Base-by-base conservation (phyloP, 2,888 invertebrate species). In the Iselma pallidipennis region DNA sequence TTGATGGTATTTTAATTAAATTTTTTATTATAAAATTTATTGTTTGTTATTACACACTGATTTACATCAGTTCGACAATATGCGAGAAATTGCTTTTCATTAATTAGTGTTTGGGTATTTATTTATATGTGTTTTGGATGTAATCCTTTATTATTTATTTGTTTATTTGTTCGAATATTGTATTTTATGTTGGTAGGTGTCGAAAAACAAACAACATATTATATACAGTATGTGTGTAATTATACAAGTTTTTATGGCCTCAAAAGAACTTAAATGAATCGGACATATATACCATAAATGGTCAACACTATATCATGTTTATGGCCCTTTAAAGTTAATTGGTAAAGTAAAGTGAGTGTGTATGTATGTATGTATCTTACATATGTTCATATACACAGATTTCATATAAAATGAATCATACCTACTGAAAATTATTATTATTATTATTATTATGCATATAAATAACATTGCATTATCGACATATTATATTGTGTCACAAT, bases 251-350 rank as follows among this genome's bases (percentile, higher is more conserved):
- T 37, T 37, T 16, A 37, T 10, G 16, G 37, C 37, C 9, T 37
- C 3, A 33, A 37, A 33, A 33, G 16, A 37, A 16, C 9, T 37
- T 6, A 16, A 37, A 37, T 16, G 9, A 37, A 16, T 16, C 16
- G 37, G 16, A 37, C 4, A 33, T 33, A 33, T 14, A 50, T 29
- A 29, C 50, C 50, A 50, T 50, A 28, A 50, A 50, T 50, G 50
- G 50, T 29, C 50, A 25, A 16, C 25, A 16, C 4, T 50, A 50
- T 25, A 50, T 50, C 50, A 50, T 29, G 50, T 50, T 50, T 50
- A 50, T 29, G 14, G 29, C 25, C 50, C 50, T 29, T 50, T 50
- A 56, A 49, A 49, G 25, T 53, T 53, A 29, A 33, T 33, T 53
- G 53, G 31, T 53, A 33, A 33, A 31, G 5, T 29, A 21, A 33